Base-by-base conservation (phyloP, 2,888 invertebrate genomes). In the Lepidochrysops patricia region DNA sequence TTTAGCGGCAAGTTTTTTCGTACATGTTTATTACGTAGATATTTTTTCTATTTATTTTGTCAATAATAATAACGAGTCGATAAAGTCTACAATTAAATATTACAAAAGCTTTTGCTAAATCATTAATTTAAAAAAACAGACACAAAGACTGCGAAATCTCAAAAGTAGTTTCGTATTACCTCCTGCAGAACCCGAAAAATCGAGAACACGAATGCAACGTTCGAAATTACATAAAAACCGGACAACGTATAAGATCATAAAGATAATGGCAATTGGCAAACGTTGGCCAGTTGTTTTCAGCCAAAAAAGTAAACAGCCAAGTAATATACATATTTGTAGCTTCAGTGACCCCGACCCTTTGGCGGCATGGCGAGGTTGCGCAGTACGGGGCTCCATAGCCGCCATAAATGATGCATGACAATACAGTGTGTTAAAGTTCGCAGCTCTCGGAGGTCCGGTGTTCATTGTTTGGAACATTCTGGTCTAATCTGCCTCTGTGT, bases 271-370 rank as follows among this genome's bases (percentile, higher is more conserved):
- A 43, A 43, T 43, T 43, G 43, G 43, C 23, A 43, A 43, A 43
- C 12, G 12, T 19, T 19, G 1, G 23, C 19, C 43, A 23, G 19
- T 19, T 15, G 43, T 23, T 43, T 37, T 43, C 12, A 43, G 43
- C 43, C 43, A 43, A 43, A 43, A 43, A 43, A 43, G 43, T 43
- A 43, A 43, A 43, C 43, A 19, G 43, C 43, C 43, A 43, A 43
- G 43, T 43, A 19, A 43, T 43, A 43, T 43, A 43, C 43, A 43
- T 43, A 43, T 43, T 43, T 43, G 43, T 43, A 43, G 19, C 43
- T 43, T 43, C 43, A 43, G 43, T 43, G 19, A 43, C 43, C 43
- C 43, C 43, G 43, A 43, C 43, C 43, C 43, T 43, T 43, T 43
- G 43, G 43, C 43, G 43, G 9, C 7, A 7, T 4, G 43, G 9